Base-by-base conservation (phyloP, 2,113 vertebrate genomes). In the Notarius lentiginosus region DNA sequence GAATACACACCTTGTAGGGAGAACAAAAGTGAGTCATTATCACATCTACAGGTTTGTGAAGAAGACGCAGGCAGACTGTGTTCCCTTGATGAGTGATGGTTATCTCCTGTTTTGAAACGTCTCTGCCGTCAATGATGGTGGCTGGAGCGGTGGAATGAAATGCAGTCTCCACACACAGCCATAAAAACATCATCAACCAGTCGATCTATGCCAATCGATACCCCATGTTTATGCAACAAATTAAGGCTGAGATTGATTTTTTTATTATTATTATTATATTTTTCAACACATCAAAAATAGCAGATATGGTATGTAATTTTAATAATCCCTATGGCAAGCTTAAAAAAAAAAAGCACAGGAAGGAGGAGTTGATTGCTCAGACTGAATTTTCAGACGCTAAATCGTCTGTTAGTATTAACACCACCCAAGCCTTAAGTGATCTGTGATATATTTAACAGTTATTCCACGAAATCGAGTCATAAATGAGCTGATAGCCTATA, bases 361-460 rank as follows among this genome's bases (percentile, higher is more conserved):
- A 83, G 82, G 53, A 73, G 68, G 17, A 60, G 55, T 70, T 20
- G 68, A 53, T 66, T 18, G 51, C 82, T 72, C 30, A 41, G 41
- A 41, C 41, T 41, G 70, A 30, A 30, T 34, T 30, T 81, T 70
- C 82, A 73, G 56, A 88, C 47, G 87, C 27, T 82, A 88, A 88
- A 85, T 85, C 70, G 49, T 60, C 53, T 47, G 77, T 88, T 88
- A 70, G 60, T 60, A 88, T 85, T 65, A 82, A 65, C 60, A 85
- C 55, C 75, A 56, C 34, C 4, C 5, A 7, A 85, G 72, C 72
- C 30, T 63, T 80, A 30, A 55, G 49, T 27, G 75, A 6, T 53
- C 75, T 6, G 24, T 17, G 60, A 66, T 15, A 82, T 15, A 14
- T 63, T 51, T 82, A 24, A 41, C 41, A 41, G 41, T 41, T 41